These are phyloP conservation scores for Tokudaia tokunoshimensis DNA, from an alignment of 2,797 vertebrate species.

Conservation along the genomic window DNA sequence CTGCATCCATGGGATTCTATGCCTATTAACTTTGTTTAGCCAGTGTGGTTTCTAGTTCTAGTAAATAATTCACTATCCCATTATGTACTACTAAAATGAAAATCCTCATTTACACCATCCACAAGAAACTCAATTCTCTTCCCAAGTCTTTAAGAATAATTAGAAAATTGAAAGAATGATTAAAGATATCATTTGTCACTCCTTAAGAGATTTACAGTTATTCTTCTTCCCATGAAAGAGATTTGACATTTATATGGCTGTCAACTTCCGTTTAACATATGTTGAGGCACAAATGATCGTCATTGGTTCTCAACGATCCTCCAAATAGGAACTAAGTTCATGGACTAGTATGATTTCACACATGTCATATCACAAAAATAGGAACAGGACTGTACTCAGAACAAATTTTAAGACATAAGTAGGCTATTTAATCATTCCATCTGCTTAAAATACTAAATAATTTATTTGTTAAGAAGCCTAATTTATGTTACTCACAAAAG, in stretches of 20 bases:
- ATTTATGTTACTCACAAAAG: conserved; percentile 28
- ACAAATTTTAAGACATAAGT: background rate
- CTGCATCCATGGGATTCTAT: background rate
- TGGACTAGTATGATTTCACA: background rate
- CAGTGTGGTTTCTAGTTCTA: conserved; percentile 6
- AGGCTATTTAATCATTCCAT: conserved; percentile 51
- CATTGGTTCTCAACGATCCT: conserved; percentile 11
- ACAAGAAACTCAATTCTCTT: background rate
- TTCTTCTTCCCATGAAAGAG: conserved; percentile 49
- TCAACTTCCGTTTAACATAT: conserved; percentile 32
- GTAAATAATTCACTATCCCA: background rate
- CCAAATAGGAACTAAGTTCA: conserved; percentile 15
- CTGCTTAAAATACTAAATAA: conserved; percentile 16
- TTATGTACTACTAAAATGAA: background rate
- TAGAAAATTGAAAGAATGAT: conserved; percentile 39
- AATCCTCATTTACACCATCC: background rate
- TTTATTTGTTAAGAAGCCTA: conserved; percentile 4
- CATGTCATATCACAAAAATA: background rate
- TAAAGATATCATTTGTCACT: background rate
- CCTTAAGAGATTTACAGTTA: conserved; percentile 47
- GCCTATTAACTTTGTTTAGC: conserved; percentile 23
- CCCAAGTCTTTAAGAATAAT: background rate
- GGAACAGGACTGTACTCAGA: conserved; percentile 17
- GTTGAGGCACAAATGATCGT: conserved; percentile 40
- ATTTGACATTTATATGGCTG: conserved; percentile 50